Evolutionary conservation across 2,113 vertebrate species (phyloP).

Genomic region (Caretta caretta): DNA sequence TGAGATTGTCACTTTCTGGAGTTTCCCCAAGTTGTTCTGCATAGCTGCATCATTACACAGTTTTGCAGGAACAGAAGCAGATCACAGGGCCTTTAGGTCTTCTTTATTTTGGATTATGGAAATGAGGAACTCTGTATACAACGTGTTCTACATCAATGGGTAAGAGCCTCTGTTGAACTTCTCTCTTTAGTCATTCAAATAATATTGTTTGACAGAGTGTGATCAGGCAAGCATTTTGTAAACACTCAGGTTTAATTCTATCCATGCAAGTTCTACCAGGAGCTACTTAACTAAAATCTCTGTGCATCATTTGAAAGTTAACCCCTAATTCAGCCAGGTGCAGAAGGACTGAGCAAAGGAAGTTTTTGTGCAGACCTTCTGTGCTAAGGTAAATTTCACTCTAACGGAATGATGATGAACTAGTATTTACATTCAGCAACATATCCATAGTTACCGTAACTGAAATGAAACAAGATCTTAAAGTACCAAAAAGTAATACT

Average conservation of each 20-base stretch:
- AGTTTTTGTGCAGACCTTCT: neutral
- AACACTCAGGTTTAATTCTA: neutral
- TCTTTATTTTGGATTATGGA: neutral
- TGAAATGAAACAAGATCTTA: neutral
- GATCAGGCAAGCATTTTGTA: neutral
- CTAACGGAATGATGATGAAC: neutral
- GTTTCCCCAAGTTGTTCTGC: rapidly evolving
- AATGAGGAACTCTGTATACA: neutral
- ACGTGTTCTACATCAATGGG: neutral
- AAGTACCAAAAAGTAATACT: neutral
- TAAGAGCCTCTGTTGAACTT: neutral
- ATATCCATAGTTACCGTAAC: neutral
- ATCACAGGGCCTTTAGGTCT: neutral
- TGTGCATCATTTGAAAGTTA: neutral
- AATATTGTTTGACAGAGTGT: neutral
- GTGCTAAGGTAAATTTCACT: neutral
- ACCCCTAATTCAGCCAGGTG: neutral
- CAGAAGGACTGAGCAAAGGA: neutral
- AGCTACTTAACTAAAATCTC: neutral
- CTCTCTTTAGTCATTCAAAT: neutral
- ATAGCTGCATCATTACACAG: neutral
- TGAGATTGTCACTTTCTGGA: rapidly evolving
- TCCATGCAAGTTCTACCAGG: neutral
- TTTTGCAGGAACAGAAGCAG: neutral
- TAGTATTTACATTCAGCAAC: neutral